Base-by-base conservation (phyloP, 64 coral and sea anemone genomes). In the Stylophora pistillata region DNA sequence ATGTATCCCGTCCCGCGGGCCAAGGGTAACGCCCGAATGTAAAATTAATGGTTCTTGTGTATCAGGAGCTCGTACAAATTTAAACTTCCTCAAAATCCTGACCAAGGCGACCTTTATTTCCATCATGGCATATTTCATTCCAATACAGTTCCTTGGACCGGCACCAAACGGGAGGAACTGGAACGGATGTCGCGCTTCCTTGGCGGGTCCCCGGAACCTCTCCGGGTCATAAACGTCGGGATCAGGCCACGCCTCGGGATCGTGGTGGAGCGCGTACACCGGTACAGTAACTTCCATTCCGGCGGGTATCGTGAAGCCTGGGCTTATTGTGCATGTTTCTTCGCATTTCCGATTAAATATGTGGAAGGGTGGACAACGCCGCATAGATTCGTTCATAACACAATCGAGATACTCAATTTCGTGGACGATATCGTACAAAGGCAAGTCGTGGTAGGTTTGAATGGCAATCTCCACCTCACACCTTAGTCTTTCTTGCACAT, bases 381-480 rank as follows among this genome's bases (percentile, higher is more conserved):
- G 85, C 68, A 87, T 71, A 9, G 85, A 87, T 70, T 87, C 85
- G 4, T 87, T 87, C 28, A 87, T 73, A 26, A 87, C 70, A 31
- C 85, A 87, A 25, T 87, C 85, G 55, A 87, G 85, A 53, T 87
- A 87, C 68, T 87, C 85, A 12, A 87, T 72, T 55, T 58, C 72
- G 69, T 87, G 68, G 26, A 87, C 85, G 2, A 87, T 23, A 34
- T 87, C 85, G 30, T 87, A 87, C 70, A 87, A 54, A 26, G 85
- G 69, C 10, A 57, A 54, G 0, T 87, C 85, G 27, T n/a, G 68
- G 14, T 87, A 58, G 23, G 73, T 74, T 58, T 87, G 66, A 41
- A 73, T 59, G 18, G 32, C 85, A 12, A 74, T 59, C 57, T 88
- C 73, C 1, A 88, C 65, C 47, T 88, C 73, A 18, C 34, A 78